A percentile compares a stretch with the other conserved stretches of the same genome.
Evolutionary conservation across 2,888 invertebrate genomes (phyloP).

Genomic region (Pyrrhia umbra): DNA sequence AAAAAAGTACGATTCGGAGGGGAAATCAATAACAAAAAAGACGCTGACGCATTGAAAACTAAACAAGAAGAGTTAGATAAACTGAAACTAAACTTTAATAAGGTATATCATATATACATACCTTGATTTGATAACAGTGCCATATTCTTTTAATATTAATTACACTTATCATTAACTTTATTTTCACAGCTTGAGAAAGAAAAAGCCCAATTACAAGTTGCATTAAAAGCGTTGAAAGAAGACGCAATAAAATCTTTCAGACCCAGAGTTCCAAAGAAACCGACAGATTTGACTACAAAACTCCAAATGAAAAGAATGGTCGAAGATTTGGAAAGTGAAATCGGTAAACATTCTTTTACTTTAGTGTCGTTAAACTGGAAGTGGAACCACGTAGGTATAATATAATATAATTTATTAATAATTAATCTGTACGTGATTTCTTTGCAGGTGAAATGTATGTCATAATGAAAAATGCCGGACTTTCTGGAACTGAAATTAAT

Average conservation of each 20-base stretch:
- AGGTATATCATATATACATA: constrained; percentile 72
- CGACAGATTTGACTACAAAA: constrained; percentile 93
- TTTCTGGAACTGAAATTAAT: constrained; percentile 86
- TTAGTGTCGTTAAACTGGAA: too few relatives aligned
- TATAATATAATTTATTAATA: too few relatives aligned
- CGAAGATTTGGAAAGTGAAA: constrained; percentile 96
- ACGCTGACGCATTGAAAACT: constrained; percentile 81
- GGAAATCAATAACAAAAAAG: constrained; percentile 82
- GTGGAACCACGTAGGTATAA: too few relatives aligned
- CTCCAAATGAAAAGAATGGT: constrained; percentile 95
- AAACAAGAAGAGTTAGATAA: constrained; percentile 89
- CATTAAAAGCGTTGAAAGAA: constrained; percentile 92
- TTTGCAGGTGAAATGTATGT: constrained; percentile 90
- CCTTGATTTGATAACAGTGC: not conserved
- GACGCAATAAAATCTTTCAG: constrained; percentile 92
- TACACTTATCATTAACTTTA: too few relatives aligned
- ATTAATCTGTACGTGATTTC: not conserved
- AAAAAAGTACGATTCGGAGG: constrained; percentile 87
- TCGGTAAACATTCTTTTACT: constrained; percentile 86
- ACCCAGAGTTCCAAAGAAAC: constrained; percentile 93
- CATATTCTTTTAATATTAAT: not conserved
- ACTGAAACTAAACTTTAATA: constrained; percentile 87
- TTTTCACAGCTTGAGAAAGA: constrained; percentile 90
- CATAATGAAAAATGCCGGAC: constrained; percentile 91
- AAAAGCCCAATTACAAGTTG: constrained; percentile 91